Percentiles rank a stretch among this genome's conserved stretches.
Evolutionary conservation across 1,140 invertebrate genomes (phyloP).

Genomic region (Bombus consobrinus): DNA sequence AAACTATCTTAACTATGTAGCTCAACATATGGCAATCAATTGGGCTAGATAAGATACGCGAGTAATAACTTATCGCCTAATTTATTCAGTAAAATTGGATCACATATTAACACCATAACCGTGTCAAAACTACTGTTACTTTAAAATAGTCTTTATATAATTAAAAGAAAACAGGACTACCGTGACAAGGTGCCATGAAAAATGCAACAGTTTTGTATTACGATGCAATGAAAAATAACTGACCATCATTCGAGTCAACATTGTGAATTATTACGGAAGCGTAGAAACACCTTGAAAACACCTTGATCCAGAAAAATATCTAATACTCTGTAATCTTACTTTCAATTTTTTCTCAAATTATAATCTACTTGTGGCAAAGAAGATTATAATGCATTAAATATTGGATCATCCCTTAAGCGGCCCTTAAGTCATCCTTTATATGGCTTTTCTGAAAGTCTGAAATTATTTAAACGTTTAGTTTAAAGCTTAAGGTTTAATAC

Average conservation of each 20-base stretch:
- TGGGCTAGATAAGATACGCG: constrained; percentile 29
- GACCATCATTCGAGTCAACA: background rate
- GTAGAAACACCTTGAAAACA: background rate
- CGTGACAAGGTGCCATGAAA: background rate
- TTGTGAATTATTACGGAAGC: background rate
- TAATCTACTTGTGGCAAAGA: background rate
- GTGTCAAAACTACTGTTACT: background rate
- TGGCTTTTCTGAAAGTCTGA: too few relatives aligned
- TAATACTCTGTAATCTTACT: background rate
- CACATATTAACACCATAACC: background rate
- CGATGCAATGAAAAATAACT: background rate
- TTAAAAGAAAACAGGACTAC: too few relatives aligned
- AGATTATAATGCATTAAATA: background rate
- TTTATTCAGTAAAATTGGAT: constrained; percentile 27
- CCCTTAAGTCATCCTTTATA: too few relatives aligned
- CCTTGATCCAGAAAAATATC: background rate
- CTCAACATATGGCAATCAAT: constrained; percentile 14
- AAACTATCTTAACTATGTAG: background rate
- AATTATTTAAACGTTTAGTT: too few relatives aligned
- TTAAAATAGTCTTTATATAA: background rate
- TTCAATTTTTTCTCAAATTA: background rate
- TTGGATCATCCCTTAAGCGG: too few relatives aligned
- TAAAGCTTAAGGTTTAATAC: too few relatives aligned
- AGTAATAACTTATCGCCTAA: constrained; percentile 11
- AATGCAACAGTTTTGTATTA: background rate